Evolutionary conservation across 2,797 vertebrate species (phyloP).

Genomic region (Acrossocheilus fasciatus): DNA sequence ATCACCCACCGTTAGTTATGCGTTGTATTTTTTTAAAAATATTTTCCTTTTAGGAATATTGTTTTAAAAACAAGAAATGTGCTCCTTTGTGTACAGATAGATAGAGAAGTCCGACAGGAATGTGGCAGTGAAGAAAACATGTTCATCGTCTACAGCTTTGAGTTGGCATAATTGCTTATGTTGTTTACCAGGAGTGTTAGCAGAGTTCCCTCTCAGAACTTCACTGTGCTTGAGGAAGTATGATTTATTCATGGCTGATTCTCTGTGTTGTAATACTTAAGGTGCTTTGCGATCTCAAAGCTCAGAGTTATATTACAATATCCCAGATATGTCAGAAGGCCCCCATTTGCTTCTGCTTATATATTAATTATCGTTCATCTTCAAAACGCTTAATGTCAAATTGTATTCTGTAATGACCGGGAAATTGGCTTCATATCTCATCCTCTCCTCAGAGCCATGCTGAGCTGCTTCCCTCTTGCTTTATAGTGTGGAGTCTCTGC

Average conservation of each 20-base stretch:
- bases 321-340: slow-evolving; percentile 89
- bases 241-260: slow-evolving; percentile 81
- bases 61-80: not conserved
- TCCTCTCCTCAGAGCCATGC: slow-evolving; percentile 64
- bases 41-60: not conserved
- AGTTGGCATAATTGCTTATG: slow-evolving; percentile 21
- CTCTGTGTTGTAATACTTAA: slow-evolving; percentile 72
- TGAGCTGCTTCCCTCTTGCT: slow-evolving; percentile 5
- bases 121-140: slow-evolving; percentile 21
- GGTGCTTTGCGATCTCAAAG: slow-evolving; percentile 37
- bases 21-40: not conserved
- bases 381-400: slow-evolving; percentile 85
- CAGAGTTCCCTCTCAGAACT: slow-evolving; percentile 54
- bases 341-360: slow-evolving; percentile 90
- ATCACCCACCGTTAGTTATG: not conserved
- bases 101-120: not conserved
- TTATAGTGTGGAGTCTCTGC: slow-evolving; percentile 69
- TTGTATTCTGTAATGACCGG: slow-evolving; percentile 85
- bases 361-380: slow-evolving; percentile 89
- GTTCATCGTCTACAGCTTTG: slow-evolving; percentile 22
- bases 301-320: slow-evolving; percentile 83
- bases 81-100: not conserved
- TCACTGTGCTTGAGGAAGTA: slow-evolving; percentile 75
- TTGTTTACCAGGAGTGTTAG: slow-evolving; percentile 42
- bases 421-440: slow-evolving; percentile 84